Conservation (phyloP, 2,113 vertebrate species). For the Petroica traversi region DNA sequence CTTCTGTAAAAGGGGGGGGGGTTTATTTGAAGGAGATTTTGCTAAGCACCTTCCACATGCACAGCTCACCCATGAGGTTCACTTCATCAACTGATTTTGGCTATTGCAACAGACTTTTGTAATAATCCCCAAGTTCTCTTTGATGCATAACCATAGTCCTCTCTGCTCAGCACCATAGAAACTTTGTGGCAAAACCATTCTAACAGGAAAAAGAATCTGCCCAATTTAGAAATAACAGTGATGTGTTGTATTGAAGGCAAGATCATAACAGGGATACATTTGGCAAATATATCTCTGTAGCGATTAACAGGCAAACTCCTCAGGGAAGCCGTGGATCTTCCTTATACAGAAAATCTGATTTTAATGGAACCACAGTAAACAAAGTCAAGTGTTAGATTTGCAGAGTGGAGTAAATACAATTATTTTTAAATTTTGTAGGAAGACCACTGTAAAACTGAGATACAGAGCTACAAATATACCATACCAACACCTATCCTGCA, state of each 20-base stretch:
- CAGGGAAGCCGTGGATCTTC: not conserved
- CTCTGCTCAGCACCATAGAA: not conserved
- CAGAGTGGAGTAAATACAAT: not conserved
- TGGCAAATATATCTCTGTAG: not conserved
- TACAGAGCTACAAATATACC: not conserved
- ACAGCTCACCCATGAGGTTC: not conserved
- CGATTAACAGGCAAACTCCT: not conserved
- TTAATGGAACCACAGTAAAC: not conserved
- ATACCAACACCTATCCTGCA: not conserved
- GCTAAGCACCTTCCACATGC: not conserved
- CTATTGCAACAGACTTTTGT: accelerated
- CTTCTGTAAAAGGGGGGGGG: not conserved
- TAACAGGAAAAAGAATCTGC: not conserved
- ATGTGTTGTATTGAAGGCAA: not conserved
- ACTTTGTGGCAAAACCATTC: not conserved
- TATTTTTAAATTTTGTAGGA: not conserved
- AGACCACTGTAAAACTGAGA: not conserved
- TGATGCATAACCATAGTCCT: accelerated
- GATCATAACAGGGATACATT: not conserved
- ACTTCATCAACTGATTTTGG: not conserved
- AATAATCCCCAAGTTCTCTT: not conserved
- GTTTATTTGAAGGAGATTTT: not conserved
- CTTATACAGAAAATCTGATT: not conserved
- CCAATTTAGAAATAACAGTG: not conserved
- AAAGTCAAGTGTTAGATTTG: not conserved